phyloP scores from a whole-genome alignment of 2,113 vertebrate genomes.

The Microtus ochrogaster region DNA sequence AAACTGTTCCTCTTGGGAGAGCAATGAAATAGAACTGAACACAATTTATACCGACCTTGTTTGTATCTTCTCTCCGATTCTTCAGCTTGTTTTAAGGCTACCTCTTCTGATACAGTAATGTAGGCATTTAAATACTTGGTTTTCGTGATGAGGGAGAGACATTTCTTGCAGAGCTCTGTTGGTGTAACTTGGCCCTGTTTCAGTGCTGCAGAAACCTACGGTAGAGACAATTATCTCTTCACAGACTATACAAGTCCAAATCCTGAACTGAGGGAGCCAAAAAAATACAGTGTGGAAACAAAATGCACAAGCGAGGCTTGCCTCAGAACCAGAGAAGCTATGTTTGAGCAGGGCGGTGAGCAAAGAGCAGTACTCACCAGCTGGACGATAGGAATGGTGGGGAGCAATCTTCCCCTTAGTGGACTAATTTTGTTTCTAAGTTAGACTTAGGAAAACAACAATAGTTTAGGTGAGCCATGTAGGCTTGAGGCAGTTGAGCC shows the following conservation, averaged over 20 bases:
- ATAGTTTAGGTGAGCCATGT: neutral
- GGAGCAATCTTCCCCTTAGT: neutral
- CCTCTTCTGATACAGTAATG: constrained; percentile 92
- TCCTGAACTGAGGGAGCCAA: neutral
- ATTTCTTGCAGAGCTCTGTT: constrained; percentile 93
- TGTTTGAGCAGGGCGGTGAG: neutral
- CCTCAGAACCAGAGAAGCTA: neutral
- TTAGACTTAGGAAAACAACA: neutral
- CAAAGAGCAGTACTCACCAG: neutral
- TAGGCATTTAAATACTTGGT: constrained; percentile 94
- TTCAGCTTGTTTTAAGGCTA: constrained; percentile 92
- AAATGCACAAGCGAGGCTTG: neutral
- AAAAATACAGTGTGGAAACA: neutral
- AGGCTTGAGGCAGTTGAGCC: neutral
- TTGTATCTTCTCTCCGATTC: constrained; percentile 91
- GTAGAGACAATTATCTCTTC: neutral
- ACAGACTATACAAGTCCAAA: neutral
- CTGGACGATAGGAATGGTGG: neutral
- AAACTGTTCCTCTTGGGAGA: neutral
- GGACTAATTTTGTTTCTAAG: neutral
- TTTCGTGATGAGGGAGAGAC: constrained; percentile 91
- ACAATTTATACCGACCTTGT: constrained; percentile 89
- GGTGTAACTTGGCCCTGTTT: constrained; percentile 91
- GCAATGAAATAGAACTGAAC: neutral
- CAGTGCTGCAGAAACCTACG: constrained; percentile 92